A percentile compares a stretch with the other conserved stretches of the same genome.
Conservation (phyloP, 64 coral and sea anemone species). For the Acropora yongei region DNA sequence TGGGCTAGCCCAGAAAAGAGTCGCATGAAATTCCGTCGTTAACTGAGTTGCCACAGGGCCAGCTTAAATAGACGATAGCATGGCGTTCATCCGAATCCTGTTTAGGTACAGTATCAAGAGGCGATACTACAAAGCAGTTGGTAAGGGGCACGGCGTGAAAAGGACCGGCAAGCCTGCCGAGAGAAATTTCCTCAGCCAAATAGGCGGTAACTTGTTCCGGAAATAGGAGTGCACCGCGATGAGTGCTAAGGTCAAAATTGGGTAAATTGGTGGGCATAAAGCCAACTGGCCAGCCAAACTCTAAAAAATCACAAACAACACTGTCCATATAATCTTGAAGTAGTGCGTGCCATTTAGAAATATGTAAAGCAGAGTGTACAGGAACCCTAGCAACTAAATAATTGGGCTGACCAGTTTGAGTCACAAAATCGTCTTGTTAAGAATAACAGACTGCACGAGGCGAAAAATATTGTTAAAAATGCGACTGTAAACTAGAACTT, state of each 20-base stretch:
- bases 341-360: background rate
- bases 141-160: background rate
- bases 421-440: background rate
- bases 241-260: background rate
- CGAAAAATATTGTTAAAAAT: conserved; percentile 40
- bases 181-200: background rate
- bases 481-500: conserved; percentile 11
- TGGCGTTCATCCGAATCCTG: conserved; percentile 29
- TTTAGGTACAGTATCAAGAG: conserved; percentile 45
- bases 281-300: background rate
- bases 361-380: conserved; percentile 7
- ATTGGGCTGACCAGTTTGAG: conserved; percentile 8
- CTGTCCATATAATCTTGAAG: conserved; percentile 16
- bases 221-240: background rate
- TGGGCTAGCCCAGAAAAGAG: conserved; percentile 13
- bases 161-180: background rate
- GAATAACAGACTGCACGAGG: conserved; percentile 1
- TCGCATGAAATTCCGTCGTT: conserved; percentile 40
- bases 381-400: conserved; percentile 9
- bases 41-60: conserved; percentile 39
- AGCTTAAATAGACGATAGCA: conserved; percentile 64
- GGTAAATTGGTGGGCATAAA: background rate
- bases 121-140: conserved; percentile 21
- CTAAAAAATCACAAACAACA: conserved; percentile 18
- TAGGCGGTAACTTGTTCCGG: background rate